phyloP scores from a whole-genome alignment of 37 sponge, comb jelly and placozoan species.

The Chondrilla cf. caribensis region DNA sequence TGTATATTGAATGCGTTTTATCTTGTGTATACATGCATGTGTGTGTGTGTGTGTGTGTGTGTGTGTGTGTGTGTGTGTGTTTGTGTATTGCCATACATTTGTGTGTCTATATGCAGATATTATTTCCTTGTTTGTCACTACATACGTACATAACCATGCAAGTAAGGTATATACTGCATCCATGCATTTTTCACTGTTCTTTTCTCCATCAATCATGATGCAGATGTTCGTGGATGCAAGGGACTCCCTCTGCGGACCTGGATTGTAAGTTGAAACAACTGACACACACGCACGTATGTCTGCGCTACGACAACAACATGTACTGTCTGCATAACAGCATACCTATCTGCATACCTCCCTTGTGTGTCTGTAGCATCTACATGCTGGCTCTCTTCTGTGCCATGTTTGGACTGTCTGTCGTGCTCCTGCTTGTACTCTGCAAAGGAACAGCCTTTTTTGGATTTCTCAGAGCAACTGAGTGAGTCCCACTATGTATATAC shows the following conservation, averaged over 20 bases:
- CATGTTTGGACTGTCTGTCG: not conserved
- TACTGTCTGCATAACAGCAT: no score
- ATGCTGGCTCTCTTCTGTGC: conserved; percentile 1
- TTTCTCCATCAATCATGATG: not conserved
- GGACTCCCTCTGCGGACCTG: not conserved
- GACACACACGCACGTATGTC: no score
- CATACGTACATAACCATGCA: no score
- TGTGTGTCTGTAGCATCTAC: conserved; percentile 7
- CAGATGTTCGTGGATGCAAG: not conserved
- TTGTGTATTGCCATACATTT: not conserved
- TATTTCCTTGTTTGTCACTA: no score
- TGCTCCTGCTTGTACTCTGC: not conserved
- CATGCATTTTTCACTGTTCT: not conserved
- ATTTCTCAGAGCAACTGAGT: conserved; percentile 11
- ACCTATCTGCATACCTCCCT: no score
- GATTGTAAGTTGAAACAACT: not conserved
- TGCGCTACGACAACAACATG: no score
- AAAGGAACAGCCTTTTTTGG: conserved; percentile 3
- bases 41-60: conserved; percentile 1
- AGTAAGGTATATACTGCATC: not conserved
- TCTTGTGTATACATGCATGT: not conserved
- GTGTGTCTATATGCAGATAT: not conserved
- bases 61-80: not conserved
- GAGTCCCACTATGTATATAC: not conserved
- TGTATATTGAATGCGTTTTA: no score